phyloP scores from a whole-genome alignment of 2,797 vertebrate genomes.

The Prionace glauca region DNA sequence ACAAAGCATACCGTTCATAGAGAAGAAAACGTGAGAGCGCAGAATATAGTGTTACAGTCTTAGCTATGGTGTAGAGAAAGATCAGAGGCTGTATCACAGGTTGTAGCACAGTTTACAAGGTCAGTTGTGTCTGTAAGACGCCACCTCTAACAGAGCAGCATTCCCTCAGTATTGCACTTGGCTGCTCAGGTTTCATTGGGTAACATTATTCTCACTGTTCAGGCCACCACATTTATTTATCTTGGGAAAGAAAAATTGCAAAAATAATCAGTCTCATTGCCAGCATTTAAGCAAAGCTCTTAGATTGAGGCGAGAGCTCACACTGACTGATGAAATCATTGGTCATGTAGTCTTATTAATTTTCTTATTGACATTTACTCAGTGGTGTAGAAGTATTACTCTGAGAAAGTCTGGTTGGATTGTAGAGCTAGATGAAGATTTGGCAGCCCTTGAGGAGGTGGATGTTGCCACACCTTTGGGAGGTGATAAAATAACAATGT shows the following conservation, averaged over 20 bases:
- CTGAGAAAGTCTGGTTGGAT: not conserved
- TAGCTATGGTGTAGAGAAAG: too few species aligned
- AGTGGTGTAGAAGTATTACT: not conserved
- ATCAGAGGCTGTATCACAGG: not conserved
- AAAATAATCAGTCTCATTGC: not conserved
- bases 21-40: too few species aligned
- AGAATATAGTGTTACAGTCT: too few species aligned
- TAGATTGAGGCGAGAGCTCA: not conserved
- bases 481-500: not conserved
- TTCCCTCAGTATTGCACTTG: not conserved
- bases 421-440: not conserved
- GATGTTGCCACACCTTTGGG: not conserved
- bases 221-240: not conserved
- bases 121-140: not conserved
- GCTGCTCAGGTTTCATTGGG: too few species aligned
- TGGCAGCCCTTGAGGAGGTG: not conserved
- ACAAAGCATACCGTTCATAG: too few species aligned
- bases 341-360: not conserved
- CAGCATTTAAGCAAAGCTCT: not conserved
- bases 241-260: not conserved
- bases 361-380: not conserved
- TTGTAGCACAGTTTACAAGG: not conserved
- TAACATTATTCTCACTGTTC: not conserved
- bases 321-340: not conserved
- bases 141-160: not conserved